A percentile compares a stretch with the other conserved stretches of the same genome.
Evolutionary conservation across 2,797 vertebrate species (phyloP).

Genomic region (Chrysocyon brachyurus): DNA sequence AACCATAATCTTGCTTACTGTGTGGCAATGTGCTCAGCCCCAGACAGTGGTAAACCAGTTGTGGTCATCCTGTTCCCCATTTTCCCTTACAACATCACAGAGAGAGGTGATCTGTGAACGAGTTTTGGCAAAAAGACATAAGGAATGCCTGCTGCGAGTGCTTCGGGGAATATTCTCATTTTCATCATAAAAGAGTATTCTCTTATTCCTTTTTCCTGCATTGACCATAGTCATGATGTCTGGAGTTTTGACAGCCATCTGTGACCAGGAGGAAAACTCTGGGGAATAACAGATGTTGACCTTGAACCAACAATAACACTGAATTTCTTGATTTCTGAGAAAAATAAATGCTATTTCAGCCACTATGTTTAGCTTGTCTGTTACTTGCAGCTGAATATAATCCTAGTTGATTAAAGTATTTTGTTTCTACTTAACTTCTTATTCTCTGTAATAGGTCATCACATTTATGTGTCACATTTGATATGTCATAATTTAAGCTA

Average conservation of each 20-base stretch:
- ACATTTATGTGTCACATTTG: neutral
- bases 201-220: neutral
- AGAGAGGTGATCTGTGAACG: neutral
- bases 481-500: neutral
- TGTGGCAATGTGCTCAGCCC: neutral
- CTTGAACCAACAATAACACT: neutral
- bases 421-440: conserved; percentile 24
- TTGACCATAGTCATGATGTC: neutral
- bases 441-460: neutral
- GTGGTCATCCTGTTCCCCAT: neutral
- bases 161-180: neutral
- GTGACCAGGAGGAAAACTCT: neutral
- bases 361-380: neutral
- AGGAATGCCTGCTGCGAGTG: neutral
- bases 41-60: neutral
- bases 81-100: neutral
- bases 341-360: neutral
- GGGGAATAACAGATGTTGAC: neutral
- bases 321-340: conserved; percentile 8
- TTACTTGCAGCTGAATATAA: neutral
- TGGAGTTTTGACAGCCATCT: neutral
- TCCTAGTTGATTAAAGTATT: neutral
- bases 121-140: neutral
- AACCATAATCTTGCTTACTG: neutral
- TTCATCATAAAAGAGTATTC: neutral